phyloP scores from a whole-genome alignment of 2,888 invertebrate genomes.

The Thera britannica region DNA sequence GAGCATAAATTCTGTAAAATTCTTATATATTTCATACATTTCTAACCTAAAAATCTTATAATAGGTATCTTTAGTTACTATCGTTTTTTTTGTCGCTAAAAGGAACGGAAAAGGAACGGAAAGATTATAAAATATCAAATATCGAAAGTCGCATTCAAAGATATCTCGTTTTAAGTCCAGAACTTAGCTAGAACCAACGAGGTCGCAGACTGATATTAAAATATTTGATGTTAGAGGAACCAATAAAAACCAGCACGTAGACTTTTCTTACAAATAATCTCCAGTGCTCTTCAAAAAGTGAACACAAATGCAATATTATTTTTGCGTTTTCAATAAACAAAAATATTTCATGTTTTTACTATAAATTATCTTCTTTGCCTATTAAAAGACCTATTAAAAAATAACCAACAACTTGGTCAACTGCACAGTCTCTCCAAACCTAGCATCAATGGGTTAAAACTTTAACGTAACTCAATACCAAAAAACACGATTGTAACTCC shows the following conservation, averaged over 20 bases:
- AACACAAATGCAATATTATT: too few relatives aligned
- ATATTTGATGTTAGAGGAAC: slow-evolving; percentile 3
- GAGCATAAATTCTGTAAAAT: slow-evolving; percentile 23
- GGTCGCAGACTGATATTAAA: slow-evolving; percentile 24
- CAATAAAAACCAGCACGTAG: not conserved
- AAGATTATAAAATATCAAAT: slow-evolving; percentile 9
- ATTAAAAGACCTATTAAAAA: too few relatives aligned
- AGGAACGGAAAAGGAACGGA: not conserved
- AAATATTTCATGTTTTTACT: too few relatives aligned
- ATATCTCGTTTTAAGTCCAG: slow-evolving; percentile 17
- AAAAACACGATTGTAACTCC: slow-evolving; percentile 33
- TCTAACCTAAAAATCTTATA: too few relatives aligned
- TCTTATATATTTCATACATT: not conserved
- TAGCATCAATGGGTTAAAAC: slow-evolving; percentile 20
- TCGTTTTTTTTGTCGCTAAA: not conserved
- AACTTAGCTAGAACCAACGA: slow-evolving; percentile 20
- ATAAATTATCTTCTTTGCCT: too few relatives aligned
- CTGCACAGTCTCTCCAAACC: not conserved
- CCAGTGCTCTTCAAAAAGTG: not conserved
- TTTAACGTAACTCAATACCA: slow-evolving; percentile 33
- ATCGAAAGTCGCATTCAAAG: slow-evolving; percentile 12
- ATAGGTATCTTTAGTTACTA: not conserved
- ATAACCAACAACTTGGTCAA: too few relatives aligned
- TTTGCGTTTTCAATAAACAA: too few relatives aligned
- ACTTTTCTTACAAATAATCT: not conserved